Percentiles rank a stretch among this genome's conserved stretches.
Conservation (phyloP, 2,113 vertebrate species). For the Amphiprion ocellaris region DNA sequence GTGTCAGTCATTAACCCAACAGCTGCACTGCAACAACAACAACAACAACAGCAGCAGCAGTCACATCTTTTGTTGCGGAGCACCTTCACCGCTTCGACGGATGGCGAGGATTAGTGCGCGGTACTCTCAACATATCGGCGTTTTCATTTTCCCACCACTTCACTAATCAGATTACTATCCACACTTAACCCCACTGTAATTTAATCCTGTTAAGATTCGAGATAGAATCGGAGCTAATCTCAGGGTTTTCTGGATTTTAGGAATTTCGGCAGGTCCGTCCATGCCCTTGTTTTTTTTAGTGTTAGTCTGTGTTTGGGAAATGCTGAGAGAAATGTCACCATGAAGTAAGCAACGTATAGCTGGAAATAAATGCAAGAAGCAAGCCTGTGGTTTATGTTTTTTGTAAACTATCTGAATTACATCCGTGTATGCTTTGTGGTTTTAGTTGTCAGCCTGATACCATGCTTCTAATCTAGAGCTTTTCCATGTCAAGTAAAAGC, state of each 20-base stretch:
- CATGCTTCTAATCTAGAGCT: neutral
- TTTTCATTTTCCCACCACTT: slow-evolving; percentile 62
- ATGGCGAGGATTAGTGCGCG: slow-evolving; percentile 32
- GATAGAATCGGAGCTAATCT: slow-evolving; percentile 32
- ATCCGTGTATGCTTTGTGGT: neutral
- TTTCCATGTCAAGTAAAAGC: neutral
- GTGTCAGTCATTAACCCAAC: neutral
- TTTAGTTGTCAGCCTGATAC: neutral
- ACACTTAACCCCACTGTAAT: slow-evolving; percentile 36
- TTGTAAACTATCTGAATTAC: neutral
- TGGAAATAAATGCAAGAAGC: too few relatives aligned
- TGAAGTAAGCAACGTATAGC: neutral
- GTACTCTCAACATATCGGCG: slow-evolving; percentile 34
- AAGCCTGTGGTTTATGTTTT: too few relatives aligned
- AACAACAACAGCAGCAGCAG: slow-evolving; percentile 12
- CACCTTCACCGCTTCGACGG: slow-evolving; percentile 30
- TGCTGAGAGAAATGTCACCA: too few relatives aligned
- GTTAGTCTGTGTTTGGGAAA: too few relatives aligned
- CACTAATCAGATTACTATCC: slow-evolving; percentile 69
- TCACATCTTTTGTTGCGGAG: slow-evolving; percentile 59
- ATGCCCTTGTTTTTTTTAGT: too few relatives aligned
- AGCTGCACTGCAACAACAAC: slow-evolving; percentile 42
- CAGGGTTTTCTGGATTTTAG: neutral
- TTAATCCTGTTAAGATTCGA: slow-evolving; percentile 61
- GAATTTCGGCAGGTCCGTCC: too few relatives aligned